Evolutionary conservation across 2,797 vertebrate species (phyloP).

Genomic region (Tauraco hartlaubi): DNA sequence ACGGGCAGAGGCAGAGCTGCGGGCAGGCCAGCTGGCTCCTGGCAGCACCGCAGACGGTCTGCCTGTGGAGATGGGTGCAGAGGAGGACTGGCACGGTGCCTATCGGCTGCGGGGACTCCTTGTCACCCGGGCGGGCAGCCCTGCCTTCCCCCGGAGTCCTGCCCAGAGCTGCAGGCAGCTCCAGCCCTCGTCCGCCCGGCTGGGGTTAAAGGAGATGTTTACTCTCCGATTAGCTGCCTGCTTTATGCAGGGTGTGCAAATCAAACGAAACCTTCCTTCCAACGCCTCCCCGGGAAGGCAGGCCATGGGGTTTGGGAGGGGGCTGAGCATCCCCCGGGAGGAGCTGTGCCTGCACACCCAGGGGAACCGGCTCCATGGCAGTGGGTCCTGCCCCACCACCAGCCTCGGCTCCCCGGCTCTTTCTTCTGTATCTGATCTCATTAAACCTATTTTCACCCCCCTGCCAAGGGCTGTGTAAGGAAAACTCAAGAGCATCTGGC

Average conservation of each 20-base stretch:
- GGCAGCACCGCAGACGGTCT: not conserved
- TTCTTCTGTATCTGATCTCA: not conserved
- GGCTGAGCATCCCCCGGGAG: not conserved
- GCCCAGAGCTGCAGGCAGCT: not conserved
- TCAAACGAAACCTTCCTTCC: not conserved
- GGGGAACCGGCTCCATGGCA: not conserved
- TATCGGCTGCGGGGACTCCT: not conserved
- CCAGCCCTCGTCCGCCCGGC: not conserved
- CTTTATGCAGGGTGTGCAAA: not conserved
- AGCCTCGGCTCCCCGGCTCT: not conserved
- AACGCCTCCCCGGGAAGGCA: not conserved
- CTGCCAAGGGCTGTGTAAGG: not conserved
- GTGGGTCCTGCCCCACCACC: not conserved
- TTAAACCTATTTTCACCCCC: not conserved
- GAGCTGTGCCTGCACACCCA: not conserved
- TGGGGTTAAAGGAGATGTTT: not conserved
- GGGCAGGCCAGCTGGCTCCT: not conserved
- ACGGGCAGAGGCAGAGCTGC: not conserved
- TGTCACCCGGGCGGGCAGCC: not conserved
- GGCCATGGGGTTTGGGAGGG: not conserved
- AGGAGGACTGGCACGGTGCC: not conserved
- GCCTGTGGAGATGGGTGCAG: not conserved
- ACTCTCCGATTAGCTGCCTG: not conserved
- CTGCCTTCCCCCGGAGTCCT: not conserved
- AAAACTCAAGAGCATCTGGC: not conserved